Conservation (phyloP, 2,113 vertebrate species). For the Erythrocercus mccallii region DNA sequence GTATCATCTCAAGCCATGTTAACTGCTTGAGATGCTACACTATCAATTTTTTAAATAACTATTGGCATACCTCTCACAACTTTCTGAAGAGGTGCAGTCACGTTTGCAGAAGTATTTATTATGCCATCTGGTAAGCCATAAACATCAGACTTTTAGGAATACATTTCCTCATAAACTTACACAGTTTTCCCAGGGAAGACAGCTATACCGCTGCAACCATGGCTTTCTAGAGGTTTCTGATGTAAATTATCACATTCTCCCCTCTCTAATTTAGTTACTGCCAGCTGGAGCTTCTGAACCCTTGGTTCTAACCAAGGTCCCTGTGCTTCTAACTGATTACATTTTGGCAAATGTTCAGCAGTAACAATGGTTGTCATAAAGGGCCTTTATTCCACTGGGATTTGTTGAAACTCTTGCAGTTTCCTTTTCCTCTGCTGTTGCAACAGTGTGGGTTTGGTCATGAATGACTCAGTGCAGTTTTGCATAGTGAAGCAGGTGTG, state of each 20-base stretch:
- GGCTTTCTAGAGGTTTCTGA: neutral
- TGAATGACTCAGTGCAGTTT: neutral
- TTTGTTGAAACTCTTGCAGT: neutral
- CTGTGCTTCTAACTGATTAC: neutral
- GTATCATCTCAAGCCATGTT: neutral
- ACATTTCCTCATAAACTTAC: neutral
- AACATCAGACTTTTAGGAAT: neutral
- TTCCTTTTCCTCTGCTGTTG: neutral
- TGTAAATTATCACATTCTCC: neutral
- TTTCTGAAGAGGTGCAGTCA: neutral
- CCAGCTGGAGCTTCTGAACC: neutral
- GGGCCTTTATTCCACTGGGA: neutral
- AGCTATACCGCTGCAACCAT: neutral
- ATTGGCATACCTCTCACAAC: neutral
- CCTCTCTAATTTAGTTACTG: neutral
- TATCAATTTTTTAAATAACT: neutral
- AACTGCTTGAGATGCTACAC: neutral
- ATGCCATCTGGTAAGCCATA: neutral
- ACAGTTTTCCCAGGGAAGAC: neutral
- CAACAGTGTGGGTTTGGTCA: neutral
- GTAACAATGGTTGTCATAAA: neutral
- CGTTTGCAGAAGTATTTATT: slow-evolving; percentile 1
- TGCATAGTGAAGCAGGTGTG: neutral
- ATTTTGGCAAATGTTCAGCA: neutral
- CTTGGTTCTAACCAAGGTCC: neutral